Base-by-base conservation (phyloP, 2,888 invertebrate species). In the Bombylius major region DNA sequence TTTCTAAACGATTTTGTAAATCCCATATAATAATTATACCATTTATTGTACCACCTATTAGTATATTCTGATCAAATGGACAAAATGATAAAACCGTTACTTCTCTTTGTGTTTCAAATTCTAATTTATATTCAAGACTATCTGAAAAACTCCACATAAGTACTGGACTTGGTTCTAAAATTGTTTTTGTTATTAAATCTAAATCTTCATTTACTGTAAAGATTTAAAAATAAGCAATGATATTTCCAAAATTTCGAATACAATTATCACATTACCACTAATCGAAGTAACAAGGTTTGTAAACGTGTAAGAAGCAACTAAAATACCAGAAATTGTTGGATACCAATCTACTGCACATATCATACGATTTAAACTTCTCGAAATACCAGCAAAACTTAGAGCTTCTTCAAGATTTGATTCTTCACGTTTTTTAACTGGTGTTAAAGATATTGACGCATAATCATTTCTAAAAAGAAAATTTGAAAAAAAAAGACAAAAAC, bases 81-180 rank as follows among this genome's bases (percentile, higher is more conserved):
- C 86, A 87, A 69, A 85, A 84, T 1, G 83, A 79, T 11, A 88
- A 69, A 1, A 76, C 70, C 42, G 80, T 80, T 0, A 87, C 80
- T 71, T 86, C 84, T 47, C 84, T 76, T 0, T 82, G 79, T 5
- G 83, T 76, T 67, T 86, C 81, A 54, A 89, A 77, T 62, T 82
- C 79, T 47, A 89, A 70, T 72, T 85, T 87, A 31, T 86, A 86
- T 34, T 79, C 73, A 4, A 89, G 71, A 55, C 80, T 81, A 62
- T 89, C 87, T 36, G 78, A 76, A 60, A 87, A 84, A 61, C 86
- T 85, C 88, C 89, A 89, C 61, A 88, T 77, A 58, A 87, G 74
- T 3, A 87, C 82, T 0, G 82, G 81, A 69, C 86, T 84, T 4
- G 79, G 69, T 5, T 81, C 80, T 54, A 83, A 78, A 0, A 81